Evolutionary conservation across 92 coral and sea anemone species (phyloP).

Genomic region (Epizoanthus stellaris): DNA sequence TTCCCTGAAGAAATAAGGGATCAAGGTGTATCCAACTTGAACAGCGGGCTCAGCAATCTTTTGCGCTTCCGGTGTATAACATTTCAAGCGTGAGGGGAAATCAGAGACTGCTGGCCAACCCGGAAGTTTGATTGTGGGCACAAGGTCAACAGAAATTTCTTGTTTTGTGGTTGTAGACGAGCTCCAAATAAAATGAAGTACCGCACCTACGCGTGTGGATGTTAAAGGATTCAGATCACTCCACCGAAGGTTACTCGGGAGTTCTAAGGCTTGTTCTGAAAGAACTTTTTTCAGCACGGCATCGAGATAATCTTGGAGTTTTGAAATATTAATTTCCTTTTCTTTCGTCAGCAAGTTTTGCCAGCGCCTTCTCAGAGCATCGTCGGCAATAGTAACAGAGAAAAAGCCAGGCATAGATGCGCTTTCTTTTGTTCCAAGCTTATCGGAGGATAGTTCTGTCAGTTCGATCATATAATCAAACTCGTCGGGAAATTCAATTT

Average conservation of each 20-base stretch:
- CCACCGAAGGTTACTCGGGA: neutral
- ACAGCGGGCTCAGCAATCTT: constrained; percentile 21
- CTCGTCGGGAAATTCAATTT: constrained; percentile 19
- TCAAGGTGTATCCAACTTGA: constrained; percentile 17
- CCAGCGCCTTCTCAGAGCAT: neutral
- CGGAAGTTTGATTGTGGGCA: constrained; percentile 22
- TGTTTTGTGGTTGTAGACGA: neutral
- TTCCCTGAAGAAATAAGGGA: constrained; percentile 1
- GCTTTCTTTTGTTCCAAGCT: neutral
- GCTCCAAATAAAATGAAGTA: neutral
- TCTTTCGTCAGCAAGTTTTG: neutral
- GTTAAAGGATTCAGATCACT: neutral
- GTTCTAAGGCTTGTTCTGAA: neutral
- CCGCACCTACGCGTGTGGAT: constrained; percentile 20
- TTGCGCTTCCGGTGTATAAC: neutral
- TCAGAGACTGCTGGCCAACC: constrained; percentile 33
- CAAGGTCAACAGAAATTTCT: constrained; percentile 18
- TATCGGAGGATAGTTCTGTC: constrained; percentile 3
- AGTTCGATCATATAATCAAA: constrained; percentile 26
- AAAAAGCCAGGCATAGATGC: neutral
- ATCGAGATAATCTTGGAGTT: neutral
- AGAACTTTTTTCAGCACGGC: neutral
- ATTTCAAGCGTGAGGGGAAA: constrained; percentile 16
- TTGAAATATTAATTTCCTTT: constrained; percentile 5
- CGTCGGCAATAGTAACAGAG: constrained; percentile 1